Conservation (phyloP, 2,113 vertebrate genomes). For the Melanerpes aurifrons region DNA sequence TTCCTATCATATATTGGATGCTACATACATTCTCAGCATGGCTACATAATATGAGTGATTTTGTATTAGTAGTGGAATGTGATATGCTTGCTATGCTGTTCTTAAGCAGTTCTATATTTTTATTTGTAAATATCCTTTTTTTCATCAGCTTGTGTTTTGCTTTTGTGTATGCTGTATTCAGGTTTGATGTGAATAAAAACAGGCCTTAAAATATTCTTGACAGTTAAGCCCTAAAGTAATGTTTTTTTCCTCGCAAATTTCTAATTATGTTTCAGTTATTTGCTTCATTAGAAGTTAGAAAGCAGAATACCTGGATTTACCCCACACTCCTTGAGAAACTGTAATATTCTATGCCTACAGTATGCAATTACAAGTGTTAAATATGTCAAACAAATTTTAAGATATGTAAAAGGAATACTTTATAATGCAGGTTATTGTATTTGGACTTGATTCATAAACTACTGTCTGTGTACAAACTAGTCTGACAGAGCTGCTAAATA, state of each 20-base stretch:
- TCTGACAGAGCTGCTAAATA: constrained; percentile 58
- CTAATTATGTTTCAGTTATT: not conserved
- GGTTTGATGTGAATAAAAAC: constrained; percentile 27
- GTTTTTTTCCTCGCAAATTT: not conserved
- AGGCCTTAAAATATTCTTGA: not conserved
- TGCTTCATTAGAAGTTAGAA: not conserved
- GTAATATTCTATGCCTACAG: not conserved
- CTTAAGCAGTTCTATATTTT: not conserved
- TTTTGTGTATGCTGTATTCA: not conserved
- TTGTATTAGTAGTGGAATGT: not conserved
- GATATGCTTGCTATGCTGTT: not conserved
- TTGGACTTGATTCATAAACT: constrained; percentile 56
- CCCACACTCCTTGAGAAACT: not conserved
- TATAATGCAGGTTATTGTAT: constrained; percentile 20
- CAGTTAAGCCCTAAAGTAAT: not conserved
- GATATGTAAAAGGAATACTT: constrained; percentile 20
- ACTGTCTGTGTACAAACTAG: constrained; percentile 24
- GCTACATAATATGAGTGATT: not conserved
- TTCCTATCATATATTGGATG: not conserved
- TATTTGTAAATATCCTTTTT: constrained; percentile 9
- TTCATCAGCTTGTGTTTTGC: not conserved
- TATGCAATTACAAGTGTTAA: constrained; percentile 45
- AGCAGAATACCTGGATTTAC: not conserved
- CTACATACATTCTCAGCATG: not conserved
- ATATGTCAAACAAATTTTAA: constrained; percentile 48